Evolutionary conservation across 1,140 invertebrate genomes (phyloP), one percentile per base, ranked within the genome.

Genomic region (Platorchestia sp.): DNA sequence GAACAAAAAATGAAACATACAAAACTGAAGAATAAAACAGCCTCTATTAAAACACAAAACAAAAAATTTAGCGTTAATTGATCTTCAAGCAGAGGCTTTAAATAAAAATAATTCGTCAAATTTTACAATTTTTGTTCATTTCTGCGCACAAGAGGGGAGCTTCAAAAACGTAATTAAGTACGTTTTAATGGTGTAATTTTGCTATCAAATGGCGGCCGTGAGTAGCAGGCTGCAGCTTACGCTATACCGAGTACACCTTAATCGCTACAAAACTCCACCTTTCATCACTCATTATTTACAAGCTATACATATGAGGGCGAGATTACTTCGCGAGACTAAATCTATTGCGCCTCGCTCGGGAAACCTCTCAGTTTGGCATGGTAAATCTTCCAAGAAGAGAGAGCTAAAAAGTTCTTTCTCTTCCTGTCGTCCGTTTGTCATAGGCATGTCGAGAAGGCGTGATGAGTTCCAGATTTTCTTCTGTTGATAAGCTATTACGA

Each of bases 181-280:
- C 27, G 41, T 42, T 42, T 27, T 36, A 16, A 89, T 44, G 42
- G 87, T 86, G 36, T 89, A 41, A 42, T 14, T 27, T 89, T 41
- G 87, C 43, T 89, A 89, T 36, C 14, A 75, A 75, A 75, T 75
- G 27, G 27, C 10, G 27, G 59, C 59, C 59, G 59, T 75, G 7
- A 75, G 59, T 3, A 75, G 14, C 22, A 42, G 41, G 6, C 43
- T 27, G 87, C 87, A 45, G 43, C 45, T 47, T 93, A 93, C 43
- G 43, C 91, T 93, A 93, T 47, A 93, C 87, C 87, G 44, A 90
- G 87, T 45, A 90, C 87, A 90, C 44, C 87, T 90, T 90, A 90
- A 42, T 90, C 87, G 27, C 41, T 90, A 90, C 87, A 93, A n/a
- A 93, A 93, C 44, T 93, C 47, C 41, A 42, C 43, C 91, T 44